phyloP scores from a whole-genome alignment of 1,140 invertebrate species.

The Hypsibius dujardini region DNA sequence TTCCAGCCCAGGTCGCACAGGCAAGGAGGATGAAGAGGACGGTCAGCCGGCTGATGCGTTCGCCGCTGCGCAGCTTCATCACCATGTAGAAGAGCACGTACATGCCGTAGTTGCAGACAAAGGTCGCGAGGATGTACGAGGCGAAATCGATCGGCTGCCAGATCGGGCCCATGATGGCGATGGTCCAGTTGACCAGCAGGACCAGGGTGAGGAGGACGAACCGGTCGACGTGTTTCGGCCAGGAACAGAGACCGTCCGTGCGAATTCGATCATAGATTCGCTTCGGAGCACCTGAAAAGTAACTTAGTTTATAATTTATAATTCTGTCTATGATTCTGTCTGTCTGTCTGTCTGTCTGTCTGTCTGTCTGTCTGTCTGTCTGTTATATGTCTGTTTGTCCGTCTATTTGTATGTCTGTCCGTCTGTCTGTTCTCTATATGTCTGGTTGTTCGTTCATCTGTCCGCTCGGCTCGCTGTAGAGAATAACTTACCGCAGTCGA shows the following conservation, averaged over 20 bases:
- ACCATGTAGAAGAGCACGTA: slow-evolving; percentile 65
- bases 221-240: not conserved
- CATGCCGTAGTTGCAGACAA: slow-evolving; percentile 62
- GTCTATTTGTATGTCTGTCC: too few relatives aligned
- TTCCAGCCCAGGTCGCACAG: slow-evolving; percentile 45
- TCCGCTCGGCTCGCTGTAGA: too few relatives aligned
- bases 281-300: too few relatives aligned
- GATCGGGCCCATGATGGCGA: slow-evolving; percentile 49
- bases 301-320: too few relatives aligned
- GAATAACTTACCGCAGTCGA: slow-evolving; percentile 27
- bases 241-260: not conserved
- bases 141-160: slow-evolving; percentile 56
- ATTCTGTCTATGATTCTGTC: too few relatives aligned
- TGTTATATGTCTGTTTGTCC: too few relatives aligned
- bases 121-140: slow-evolving; percentile 56
- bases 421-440: too few relatives aligned
- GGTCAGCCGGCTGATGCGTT: slow-evolving; percentile 45
- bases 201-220: slow-evolving; percentile 36
- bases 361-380: too few relatives aligned
- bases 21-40: slow-evolving; percentile 47
- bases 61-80: slow-evolving; percentile 53
- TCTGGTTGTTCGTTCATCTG: too few relatives aligned
- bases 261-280: not conserved
- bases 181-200: slow-evolving; percentile 54
- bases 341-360: too few relatives aligned